Base-by-base conservation (phyloP, 2,888 invertebrate species). In the Gnatocerus cornutus region DNA sequence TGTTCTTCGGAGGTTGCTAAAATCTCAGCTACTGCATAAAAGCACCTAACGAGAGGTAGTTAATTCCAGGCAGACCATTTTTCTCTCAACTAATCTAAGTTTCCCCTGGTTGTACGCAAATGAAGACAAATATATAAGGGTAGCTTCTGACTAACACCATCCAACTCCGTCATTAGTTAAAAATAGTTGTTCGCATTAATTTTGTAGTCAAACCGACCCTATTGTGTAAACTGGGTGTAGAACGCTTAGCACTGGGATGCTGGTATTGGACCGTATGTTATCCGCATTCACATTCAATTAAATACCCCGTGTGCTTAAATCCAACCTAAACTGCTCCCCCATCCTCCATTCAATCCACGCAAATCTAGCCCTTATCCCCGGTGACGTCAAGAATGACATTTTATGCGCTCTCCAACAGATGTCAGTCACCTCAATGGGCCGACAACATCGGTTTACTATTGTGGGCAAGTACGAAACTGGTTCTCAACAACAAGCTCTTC, bases 211-310 rank as follows among this genome's bases (percentile, higher is more conserved):
- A 53, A 53, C 53, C 21, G 14, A 27, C n/a, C 14, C 53, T 16
- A 53, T 53, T 53, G 53, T 53, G 37, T 53, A 33, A 53, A 16
- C 27, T 1, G 53, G 53, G 37, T 53, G 53, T 33, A 37, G 50
- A 53, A 12, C 37, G 14, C 37, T 33, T 37, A 53, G 30, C 50
- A 29, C 50, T 10, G 29, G 53, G 16, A 53, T 53, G 53, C 33
- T 43, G 63, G 62, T 68, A 66, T 66, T 67, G 53, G 68, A 62
- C 65, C 61, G 52, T 68, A 41, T 65, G 58, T 69, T 69, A 59
- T 69, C 53, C 55, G 61, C 53, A 69, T 69, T 64, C 69, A 65
- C 69, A 65, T 69, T 65, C 69, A 69, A 65, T 69, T 69, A 69
- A 63, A 69, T 69, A 64, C 58, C 64, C 43, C 43, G 21, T 50